Evolutionary conservation across 2,797 vertebrate genomes (phyloP).

Genomic region (Aratinga solstitialis): DNA sequence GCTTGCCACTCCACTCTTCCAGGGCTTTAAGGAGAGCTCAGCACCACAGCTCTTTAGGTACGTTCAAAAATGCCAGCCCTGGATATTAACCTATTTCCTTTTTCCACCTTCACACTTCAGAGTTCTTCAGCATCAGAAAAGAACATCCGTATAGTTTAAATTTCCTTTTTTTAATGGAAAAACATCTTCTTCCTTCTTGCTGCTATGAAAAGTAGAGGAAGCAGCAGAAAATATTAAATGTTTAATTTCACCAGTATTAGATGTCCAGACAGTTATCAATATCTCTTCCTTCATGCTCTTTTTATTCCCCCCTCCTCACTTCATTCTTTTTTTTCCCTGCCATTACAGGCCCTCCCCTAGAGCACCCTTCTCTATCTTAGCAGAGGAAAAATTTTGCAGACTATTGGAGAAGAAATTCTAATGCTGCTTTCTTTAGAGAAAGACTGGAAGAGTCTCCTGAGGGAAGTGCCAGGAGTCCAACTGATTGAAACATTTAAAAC

Average conservation of each 20-base stretch:
- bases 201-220: background rate
- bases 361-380: background rate
- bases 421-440: background rate
- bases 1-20: background rate
- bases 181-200: background rate
- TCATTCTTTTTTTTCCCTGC: background rate
- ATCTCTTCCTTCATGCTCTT: background rate
- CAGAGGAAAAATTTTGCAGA: background rate
- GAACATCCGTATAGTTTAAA: background rate
- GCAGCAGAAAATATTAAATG: background rate
- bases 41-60: background rate
- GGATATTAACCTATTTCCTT: background rate
- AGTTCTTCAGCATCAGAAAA: background rate
- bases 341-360: background rate
- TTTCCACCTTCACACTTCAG: background rate
- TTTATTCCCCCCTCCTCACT: background rate
- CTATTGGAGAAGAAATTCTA: background rate
- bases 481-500: background rate
- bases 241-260: background rate
- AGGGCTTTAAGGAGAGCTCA: background rate
- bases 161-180: background rate
- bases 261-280: background rate
- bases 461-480: background rate
- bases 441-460: background rate
- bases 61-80: background rate